Conservation (phyloP, 1,140 invertebrate species). For the Akabosia matsudoensis region DNA sequence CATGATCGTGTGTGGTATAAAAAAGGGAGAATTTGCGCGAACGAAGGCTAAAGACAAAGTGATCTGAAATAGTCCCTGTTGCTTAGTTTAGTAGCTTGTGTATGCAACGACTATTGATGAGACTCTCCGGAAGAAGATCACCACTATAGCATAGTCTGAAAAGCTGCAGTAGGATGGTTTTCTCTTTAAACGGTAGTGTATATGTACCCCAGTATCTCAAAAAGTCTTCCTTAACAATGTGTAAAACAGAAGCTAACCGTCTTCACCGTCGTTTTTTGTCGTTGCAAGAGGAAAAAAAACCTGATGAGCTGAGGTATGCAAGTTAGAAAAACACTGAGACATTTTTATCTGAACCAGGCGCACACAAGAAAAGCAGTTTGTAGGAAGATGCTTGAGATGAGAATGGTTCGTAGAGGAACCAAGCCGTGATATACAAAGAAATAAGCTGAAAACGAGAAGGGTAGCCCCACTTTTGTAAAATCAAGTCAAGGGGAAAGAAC, state of each 20-base stretch:
- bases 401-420: neutral
- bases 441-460: constrained; percentile 15
- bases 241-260: constrained; percentile 21
- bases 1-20: too few species aligned
- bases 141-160: too few species aligned
- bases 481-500: neutral
- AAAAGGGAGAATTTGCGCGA: neutral
- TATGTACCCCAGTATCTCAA: neutral
- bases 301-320: constrained; percentile 23
- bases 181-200: neutral
- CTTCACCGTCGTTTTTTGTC: constrained; percentile 20
- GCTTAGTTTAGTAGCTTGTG: neutral
- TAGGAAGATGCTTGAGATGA: neutral
- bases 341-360: too few species aligned
- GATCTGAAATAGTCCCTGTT: constrained; percentile 20
- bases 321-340: too few species aligned
- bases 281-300: constrained; percentile 6
- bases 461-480: neutral
- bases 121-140: too few species aligned
- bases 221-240: neutral
- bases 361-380: neutral
- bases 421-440: neutral
- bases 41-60: constrained; percentile 15
- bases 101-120: neutral
- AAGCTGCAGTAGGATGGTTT: neutral